phyloP scores from a whole-genome alignment of 1,140 invertebrate species.

The Temnothorax curvispinosus region DNA sequence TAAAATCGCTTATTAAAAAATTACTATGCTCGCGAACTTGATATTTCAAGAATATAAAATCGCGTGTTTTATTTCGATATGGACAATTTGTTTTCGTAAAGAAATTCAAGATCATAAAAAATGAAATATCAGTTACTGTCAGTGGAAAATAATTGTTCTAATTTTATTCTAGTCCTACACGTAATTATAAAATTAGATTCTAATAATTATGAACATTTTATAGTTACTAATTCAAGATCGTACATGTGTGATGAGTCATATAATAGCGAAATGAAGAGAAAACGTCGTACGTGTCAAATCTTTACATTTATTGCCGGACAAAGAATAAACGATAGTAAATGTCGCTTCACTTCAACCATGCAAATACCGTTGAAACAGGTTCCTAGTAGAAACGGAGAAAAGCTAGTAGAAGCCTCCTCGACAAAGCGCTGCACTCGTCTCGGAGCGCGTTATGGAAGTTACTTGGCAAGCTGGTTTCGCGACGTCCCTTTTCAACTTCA shows the following conservation, averaged over 20 bases:
- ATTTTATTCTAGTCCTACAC: neutral
- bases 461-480: conserved; percentile 55
- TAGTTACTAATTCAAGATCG: neutral
- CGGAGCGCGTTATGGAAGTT: conserved; percentile 46
- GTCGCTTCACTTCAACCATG: conserved; percentile 39
- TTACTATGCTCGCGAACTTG: too few species aligned
- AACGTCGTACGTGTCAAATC: neutral
- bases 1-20: neutral
- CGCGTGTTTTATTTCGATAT: neutral
- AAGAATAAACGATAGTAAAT: conserved; percentile 47
- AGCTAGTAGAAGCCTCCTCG: conserved; percentile 49
- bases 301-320: neutral
- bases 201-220: neutral
- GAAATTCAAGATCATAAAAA: neutral
- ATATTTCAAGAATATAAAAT: neutral
- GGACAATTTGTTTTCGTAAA: neutral
- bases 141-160: neutral
- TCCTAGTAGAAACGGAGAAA: conserved; percentile 13
- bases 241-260: neutral
- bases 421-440: conserved; percentile 50
- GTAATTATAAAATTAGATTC: neutral
- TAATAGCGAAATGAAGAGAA: conserved; percentile 10
- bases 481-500: conserved; percentile 52
- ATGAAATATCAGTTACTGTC: neutral
- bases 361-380: conserved; percentile 45